phyloP scores from a whole-genome alignment of 2,797 vertebrate genomes.

The Vipera ursinii region DNA sequence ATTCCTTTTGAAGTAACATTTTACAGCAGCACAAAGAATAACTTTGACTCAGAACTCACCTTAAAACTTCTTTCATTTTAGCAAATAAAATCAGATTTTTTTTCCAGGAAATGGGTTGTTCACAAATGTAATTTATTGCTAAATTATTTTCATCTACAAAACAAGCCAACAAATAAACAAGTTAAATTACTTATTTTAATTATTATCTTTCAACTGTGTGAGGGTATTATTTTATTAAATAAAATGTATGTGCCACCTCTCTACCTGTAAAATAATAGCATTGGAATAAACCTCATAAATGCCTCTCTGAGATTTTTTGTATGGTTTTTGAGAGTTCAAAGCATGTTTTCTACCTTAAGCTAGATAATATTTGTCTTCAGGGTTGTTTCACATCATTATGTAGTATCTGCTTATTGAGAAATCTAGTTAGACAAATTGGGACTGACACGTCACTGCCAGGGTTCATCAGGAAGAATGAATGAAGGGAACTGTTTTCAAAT shows the following conservation, averaged over 20 bases:
- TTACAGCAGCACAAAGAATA: not conserved
- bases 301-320: not conserved
- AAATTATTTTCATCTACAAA: slow-evolving; percentile 49
- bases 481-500: not conserved
- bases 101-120: slow-evolving; percentile 43
- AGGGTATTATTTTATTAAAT: not conserved
- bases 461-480: not conserved
- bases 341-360: not conserved
- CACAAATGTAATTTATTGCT: slow-evolving; percentile 48
- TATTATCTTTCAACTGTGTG: not conserved
- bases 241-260: not conserved
- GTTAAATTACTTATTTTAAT: not conserved
- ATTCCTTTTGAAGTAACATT: not conserved
- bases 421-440: not conserved
- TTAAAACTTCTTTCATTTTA: slow-evolving; percentile 55
- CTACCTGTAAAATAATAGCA: not conserved
- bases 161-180: not conserved
- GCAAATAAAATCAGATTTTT: slow-evolving; percentile 5
- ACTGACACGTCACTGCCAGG: not conserved
- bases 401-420: not conserved
- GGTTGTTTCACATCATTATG: not conserved
- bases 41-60: slow-evolving; percentile 49
- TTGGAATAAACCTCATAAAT: not conserved
- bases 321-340: not conserved
- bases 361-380: not conserved